These are phyloP conservation scores for Neodon shergylaensis DNA, from an alignment of 2,113 vertebrate genomes.

Conservation along the genomic window DNA sequence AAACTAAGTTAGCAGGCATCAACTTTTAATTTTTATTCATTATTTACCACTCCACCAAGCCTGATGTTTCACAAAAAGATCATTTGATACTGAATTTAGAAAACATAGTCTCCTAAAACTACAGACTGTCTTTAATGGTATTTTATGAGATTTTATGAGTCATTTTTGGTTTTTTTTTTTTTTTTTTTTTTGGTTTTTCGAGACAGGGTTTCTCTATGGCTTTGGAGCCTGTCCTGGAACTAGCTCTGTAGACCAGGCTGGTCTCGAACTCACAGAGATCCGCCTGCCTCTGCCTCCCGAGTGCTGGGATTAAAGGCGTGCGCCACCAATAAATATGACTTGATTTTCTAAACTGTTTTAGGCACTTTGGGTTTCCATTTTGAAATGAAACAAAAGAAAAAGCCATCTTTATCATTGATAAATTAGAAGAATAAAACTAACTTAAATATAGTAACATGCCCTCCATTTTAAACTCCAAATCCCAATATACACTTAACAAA, in stretches of 20 bases:
- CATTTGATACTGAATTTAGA: not conserved
- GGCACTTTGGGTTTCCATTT: not conserved
- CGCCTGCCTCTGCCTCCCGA: too few species aligned
- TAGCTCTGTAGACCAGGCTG: too few species aligned
- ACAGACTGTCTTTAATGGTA: not conserved
- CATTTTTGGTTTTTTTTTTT: not conserved
- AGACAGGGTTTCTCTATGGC: too few species aligned
- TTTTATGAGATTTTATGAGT: not conserved
- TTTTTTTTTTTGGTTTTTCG: too few species aligned
- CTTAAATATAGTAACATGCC: not conserved
- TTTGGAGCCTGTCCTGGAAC: too few species aligned
- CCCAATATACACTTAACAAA: not conserved
- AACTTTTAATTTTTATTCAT: not conserved
- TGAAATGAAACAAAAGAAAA: constrained; percentile 12
- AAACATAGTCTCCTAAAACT: not conserved
- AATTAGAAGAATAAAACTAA: not conserved
- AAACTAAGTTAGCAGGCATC: not conserved
- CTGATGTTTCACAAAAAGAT: not conserved
- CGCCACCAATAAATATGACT: not conserved
- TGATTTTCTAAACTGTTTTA: constrained; percentile 21
- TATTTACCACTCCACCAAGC: not conserved
- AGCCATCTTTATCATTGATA: not conserved
- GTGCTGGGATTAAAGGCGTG: too few species aligned
- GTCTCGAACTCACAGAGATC: too few species aligned
- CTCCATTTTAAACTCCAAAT: not conserved